Base-by-base conservation (phyloP, 2,888 invertebrate species). In the Macaria notata region DNA sequence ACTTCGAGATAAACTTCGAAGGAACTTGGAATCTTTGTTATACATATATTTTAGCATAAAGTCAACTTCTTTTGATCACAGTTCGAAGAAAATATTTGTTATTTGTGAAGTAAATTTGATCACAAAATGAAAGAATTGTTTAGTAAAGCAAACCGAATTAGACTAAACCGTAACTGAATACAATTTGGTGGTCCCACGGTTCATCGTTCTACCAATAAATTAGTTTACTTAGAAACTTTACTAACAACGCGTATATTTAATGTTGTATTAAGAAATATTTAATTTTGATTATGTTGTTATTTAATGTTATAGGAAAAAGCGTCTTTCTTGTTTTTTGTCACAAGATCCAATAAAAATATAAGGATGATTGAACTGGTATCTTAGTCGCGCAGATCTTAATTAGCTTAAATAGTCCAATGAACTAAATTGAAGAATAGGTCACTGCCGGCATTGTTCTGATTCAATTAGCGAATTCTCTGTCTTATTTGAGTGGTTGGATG, bases 401-500 rank as follows among this genome's bases (percentile, higher is more conserved):
- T 54, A 62, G 61, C 62, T 69, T 64, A 67, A 76, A 71, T 71
- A 70, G 72, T 66, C 59, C 72, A 77, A 79, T 76, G 64, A 75
- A 66, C 63, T 67, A 66, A 67, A 71, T 73, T 70, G 68, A 63
- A 72, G 71, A 73, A 73, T 73, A 73, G 75, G 74, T 74, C 75
- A 75, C 70, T 62, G 64, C 62, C 59, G 57, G 56, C 50, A 57
- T 69, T 73, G 72, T 55, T 49, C 61, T 78, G 75, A 80, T 78
- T 63, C 50, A 76, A 76, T 79, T 75, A 78, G 75, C 70, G 65
- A 73, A 71, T 73, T 65, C 52, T 1, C 29, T 47, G 9, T 45
- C 46, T 53, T 49, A 46, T 9, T 49, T 19, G 19, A 19, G 19
- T 19, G 19, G 19, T 19, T 19, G 19, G 19, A 19, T 19, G 19